Conservation (phyloP, 2,113 vertebrate genomes). For the Clupea harengus region DNA sequence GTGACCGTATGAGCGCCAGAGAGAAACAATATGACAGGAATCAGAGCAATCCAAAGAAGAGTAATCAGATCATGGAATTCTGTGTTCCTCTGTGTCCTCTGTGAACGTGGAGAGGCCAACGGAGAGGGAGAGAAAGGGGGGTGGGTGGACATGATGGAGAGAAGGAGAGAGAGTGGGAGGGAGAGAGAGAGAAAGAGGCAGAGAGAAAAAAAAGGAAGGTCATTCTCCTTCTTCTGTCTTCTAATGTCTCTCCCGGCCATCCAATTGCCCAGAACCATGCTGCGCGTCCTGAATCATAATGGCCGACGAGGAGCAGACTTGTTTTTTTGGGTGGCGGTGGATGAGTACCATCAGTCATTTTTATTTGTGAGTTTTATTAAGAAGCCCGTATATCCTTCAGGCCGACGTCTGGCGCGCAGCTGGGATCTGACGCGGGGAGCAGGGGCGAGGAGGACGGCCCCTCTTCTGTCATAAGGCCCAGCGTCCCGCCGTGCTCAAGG, state of each 20-base stretch:
- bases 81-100: neutral
- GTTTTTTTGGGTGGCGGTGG: neutral
- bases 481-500: neutral
- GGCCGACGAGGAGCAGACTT: neutral
- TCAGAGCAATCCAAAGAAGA: neutral
- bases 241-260: neutral
- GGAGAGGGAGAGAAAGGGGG: neutral
- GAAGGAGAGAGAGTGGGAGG: neutral
- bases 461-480: neutral
- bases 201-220: neutral
- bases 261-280: neutral
- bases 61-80: neutral
- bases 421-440: neutral
- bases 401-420: neutral
- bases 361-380: slow-evolving; percentile 6
- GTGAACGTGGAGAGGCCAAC: neutral
- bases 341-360: neutral
- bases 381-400: neutral
- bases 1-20: neutral
- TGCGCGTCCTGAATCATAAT: slow-evolving; percentile 6
- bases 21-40: slow-evolving; percentile 1
- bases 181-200: neutral
- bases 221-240: neutral
- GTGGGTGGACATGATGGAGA: neutral
- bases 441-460: neutral